Evolutionary conservation across 2,888 invertebrate species (phyloP).

Genomic region (Podabrus alpinus): DNA sequence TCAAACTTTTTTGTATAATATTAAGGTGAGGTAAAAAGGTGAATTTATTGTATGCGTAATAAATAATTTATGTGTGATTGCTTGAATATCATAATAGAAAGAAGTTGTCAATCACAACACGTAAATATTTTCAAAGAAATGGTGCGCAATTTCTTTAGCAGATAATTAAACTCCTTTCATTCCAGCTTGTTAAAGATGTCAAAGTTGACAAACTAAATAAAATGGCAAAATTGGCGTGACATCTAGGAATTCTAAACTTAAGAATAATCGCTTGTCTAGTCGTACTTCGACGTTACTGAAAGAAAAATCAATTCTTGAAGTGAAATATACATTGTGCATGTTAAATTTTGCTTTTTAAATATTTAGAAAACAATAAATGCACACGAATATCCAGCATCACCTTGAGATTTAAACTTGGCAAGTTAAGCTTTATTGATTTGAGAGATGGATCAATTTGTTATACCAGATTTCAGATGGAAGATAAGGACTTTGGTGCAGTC

Average conservation of each 20-base stretch:
- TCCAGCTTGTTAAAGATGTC: not conserved
- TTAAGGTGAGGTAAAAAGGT: not conserved
- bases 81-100: not conserved
- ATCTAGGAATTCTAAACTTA: not conserved
- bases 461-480: too few relatives aligned
- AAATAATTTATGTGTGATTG: not conserved
- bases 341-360: not conserved
- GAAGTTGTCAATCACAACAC: not conserved
- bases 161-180: not conserved
- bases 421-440: too few relatives aligned
- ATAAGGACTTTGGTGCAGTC: too few relatives aligned
- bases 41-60: not conserved
- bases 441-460: too few relatives aligned
- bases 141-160: not conserved
- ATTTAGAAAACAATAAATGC: not conserved
- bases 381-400: not conserved
- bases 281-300: not conserved
- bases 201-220: not conserved
- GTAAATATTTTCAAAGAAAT: not conserved
- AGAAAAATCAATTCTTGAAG: not conserved
- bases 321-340: not conserved
- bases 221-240: not conserved
- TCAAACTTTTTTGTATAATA: conserved; percentile 9
- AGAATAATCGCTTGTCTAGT: not conserved
- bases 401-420: not conserved